Conservation (phyloP, 2,113 vertebrate species). For the Dendrocopos noguchii region DNA sequence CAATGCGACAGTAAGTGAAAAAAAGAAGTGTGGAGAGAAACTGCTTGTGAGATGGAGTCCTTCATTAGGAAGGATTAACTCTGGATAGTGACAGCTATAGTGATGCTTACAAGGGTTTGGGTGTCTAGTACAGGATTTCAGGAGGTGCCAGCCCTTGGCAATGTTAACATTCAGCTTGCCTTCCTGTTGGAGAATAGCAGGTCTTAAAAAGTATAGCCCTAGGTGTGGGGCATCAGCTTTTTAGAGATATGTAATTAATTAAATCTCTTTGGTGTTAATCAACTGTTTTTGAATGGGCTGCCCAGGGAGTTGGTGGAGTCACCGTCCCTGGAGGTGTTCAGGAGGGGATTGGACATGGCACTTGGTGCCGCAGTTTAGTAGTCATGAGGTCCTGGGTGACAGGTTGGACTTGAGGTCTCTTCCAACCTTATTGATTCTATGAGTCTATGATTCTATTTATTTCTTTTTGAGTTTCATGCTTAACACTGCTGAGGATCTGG, state of each 20-base stretch:
- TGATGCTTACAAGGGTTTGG: not conserved
- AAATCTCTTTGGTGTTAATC: not conserved
- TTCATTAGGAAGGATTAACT: not conserved
- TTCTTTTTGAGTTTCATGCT: not conserved
- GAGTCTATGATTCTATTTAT: not conserved
- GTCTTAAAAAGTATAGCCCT: not conserved
- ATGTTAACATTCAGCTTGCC: not conserved
- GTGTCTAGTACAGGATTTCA: not conserved
- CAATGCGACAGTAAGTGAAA: not conserved
- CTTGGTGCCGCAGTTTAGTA: too few species aligned
- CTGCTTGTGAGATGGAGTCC: not conserved
- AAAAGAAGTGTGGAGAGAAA: not conserved
- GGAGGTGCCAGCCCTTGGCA: not conserved
- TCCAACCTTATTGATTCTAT: too few species aligned
- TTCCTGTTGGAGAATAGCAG: not conserved
- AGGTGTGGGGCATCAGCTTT: not conserved
- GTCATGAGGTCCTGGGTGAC: too few species aligned
- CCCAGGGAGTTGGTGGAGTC: too few species aligned
- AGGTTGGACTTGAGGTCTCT: too few species aligned
- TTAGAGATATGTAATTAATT: not conserved
- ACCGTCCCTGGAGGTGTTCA: too few species aligned
- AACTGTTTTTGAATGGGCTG: not conserved
- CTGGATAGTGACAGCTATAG: not conserved
- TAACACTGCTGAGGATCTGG: not conserved
- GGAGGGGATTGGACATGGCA: too few species aligned